Evolutionary conservation across 2,113 vertebrate species (phyloP).

Genomic region (Nipponia nippon): DNA sequence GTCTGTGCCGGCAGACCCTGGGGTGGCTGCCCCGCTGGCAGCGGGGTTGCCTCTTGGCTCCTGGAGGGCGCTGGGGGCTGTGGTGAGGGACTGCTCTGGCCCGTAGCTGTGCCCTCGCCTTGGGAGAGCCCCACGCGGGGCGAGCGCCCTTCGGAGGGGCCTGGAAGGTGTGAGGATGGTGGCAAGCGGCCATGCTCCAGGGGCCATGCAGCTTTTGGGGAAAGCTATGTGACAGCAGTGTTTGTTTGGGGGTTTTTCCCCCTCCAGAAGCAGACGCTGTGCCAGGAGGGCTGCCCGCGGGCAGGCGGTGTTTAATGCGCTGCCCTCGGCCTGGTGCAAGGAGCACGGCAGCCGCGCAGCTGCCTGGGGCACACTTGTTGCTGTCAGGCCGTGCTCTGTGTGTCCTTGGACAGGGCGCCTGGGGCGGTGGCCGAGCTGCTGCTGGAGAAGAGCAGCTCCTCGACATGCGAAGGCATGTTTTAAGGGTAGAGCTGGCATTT

Average conservation of each 20-base stretch:
- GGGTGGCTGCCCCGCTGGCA: neutral
- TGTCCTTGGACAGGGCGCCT: neutral
- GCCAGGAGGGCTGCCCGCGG: neutral
- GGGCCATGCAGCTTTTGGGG: fast-evolving
- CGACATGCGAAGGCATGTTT: fast-evolving
- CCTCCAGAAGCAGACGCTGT: neutral
- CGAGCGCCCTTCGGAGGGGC: fast-evolving
- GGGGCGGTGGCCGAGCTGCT: neutral
- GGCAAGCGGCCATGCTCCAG: fast-evolving
- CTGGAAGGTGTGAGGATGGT: neutral
- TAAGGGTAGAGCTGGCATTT: neutral
- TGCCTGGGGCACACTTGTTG: neutral
- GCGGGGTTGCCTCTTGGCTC: neutral
- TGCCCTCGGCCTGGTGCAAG: neutral
- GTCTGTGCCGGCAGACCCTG: fast-evolving
- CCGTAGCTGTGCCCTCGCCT: neutral
- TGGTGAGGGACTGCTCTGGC: neutral
- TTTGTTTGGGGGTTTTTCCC: too few relatives aligned
- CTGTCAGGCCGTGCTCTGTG: neutral
- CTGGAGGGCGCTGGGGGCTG: neutral
- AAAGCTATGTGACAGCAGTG: fast-evolving
- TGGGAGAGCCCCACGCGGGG: fast-evolving
- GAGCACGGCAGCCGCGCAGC: neutral
- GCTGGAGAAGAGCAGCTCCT: neutral
- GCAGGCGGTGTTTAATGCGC: neutral